phyloP scores from a whole-genome alignment of 2,888 invertebrate species.

The Melinaea marsaeus region DNA sequence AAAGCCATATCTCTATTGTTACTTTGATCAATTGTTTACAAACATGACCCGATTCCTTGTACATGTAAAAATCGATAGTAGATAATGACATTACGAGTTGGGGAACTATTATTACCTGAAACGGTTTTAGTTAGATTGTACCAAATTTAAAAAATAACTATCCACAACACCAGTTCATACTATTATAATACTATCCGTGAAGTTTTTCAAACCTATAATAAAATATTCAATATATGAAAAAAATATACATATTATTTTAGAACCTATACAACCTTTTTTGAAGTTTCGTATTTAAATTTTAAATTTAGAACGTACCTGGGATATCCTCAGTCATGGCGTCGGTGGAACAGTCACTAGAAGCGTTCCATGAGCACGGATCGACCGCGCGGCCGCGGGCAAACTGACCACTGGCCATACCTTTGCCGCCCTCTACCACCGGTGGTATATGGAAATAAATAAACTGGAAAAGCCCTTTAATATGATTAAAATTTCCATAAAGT shows the following conservation, averaged over 20 bases:
- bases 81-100: constrained; percentile 13
- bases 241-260: too few relatives aligned
- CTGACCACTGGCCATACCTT: constrained; percentile 61
- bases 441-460: constrained; percentile 35
- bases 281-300: constrained; percentile 9
- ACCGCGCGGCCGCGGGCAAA: constrained; percentile 59
- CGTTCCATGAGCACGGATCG: constrained; percentile 50
- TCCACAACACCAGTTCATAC: not conserved
- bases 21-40: constrained; percentile 15
- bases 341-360: constrained; percentile 27
- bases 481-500: not conserved
- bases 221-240: too few relatives aligned
- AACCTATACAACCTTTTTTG: not conserved
- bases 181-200: too few relatives aligned
- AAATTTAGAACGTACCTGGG: constrained; percentile 55
- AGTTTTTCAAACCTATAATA: too few relatives aligned
- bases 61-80: constrained; percentile 18
- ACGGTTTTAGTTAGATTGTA: constrained; percentile 9
- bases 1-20: not conserved
- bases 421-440: constrained; percentile 42
- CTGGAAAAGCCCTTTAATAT: constrained; percentile 38
- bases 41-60: constrained; percentile 18
- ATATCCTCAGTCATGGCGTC: constrained; percentile 65
- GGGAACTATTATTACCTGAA: constrained; percentile 14
- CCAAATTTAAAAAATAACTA: not conserved